These are phyloP conservation scores for Drosophila ustulata DNA, from an alignment of 2,888 invertebrate species.

Conservation along the genomic window DNA sequence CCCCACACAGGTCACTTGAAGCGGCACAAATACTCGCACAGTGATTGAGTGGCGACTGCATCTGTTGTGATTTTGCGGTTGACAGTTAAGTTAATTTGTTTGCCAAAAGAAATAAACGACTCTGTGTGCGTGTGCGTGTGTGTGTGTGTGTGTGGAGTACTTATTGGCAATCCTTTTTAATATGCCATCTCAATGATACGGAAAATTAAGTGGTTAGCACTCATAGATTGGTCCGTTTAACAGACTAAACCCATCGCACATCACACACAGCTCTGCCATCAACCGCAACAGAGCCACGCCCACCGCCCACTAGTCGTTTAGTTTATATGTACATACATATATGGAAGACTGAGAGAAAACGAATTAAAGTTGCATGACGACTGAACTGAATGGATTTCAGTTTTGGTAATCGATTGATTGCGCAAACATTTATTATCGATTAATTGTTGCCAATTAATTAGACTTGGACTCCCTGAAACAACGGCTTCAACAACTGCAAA, in stretches of 20 bases:
- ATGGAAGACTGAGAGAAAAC: too few relatives aligned
- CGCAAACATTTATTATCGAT: constrained; percentile 7
- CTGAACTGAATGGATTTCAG: not conserved
- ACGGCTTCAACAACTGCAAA: not conserved
- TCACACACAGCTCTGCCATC: not conserved
- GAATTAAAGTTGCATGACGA: not conserved
- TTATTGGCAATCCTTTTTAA: constrained; percentile 63
- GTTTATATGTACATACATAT: not conserved
- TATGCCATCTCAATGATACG: constrained; percentile 70
- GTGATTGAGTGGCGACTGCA: constrained; percentile 74
- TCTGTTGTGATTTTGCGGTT: constrained; percentile 78
- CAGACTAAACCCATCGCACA: constrained; percentile 4
- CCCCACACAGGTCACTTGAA: constrained; percentile 49
- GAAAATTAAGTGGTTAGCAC: constrained; percentile 75
- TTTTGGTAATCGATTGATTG: constrained; percentile 20
- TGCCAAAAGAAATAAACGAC: constrained; percentile 42
- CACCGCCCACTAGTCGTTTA: not conserved
- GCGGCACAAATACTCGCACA: constrained; percentile 54
- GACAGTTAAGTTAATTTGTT: constrained; percentile 75
- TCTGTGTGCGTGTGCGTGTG: constrained; percentile 5
- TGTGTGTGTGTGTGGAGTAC: constrained; percentile 22
- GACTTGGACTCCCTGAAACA: not conserved
- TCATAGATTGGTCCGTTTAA: constrained; percentile 30
- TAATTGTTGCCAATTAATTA: constrained; percentile 18
- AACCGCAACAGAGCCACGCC: not conserved